Evolutionary conservation across 2,113 vertebrate genomes (phyloP).

Genomic region (Cololabis saira): DNA sequence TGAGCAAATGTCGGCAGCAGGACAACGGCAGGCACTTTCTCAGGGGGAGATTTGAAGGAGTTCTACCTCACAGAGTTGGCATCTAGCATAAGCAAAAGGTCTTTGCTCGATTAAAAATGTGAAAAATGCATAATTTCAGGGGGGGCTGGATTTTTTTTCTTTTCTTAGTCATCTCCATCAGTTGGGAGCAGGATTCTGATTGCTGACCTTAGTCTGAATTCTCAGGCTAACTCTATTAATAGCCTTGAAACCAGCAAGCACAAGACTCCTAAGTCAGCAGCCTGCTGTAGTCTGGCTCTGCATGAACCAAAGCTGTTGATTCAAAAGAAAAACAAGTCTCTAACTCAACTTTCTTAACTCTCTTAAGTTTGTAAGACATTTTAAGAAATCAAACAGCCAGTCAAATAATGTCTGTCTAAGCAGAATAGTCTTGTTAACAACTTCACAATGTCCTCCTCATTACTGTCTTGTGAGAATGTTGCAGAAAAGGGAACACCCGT

Average conservation of each 20-base stretch:
- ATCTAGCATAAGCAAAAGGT: constrained; percentile 15
- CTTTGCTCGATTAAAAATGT: constrained; percentile 46
- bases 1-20: constrained; percentile 7
- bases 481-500: too few species aligned
- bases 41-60: constrained; percentile 3
- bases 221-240: constrained; percentile 83
- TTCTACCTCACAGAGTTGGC: constrained; percentile 4
- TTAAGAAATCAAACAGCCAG: background rate
- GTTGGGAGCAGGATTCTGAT: constrained; percentile 71
- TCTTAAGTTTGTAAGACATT: constrained; percentile 16
- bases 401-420: too few species aligned
- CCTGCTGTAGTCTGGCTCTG: constrained; percentile 49
- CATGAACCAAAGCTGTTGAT: constrained; percentile 48
- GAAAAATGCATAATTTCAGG: constrained; percentile 57
- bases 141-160: constrained; percentile 17
- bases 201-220: constrained; percentile 80
- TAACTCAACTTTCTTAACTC: background rate
- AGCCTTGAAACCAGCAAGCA: constrained; percentile 68
- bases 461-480: too few species aligned
- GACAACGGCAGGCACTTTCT: constrained; percentile 8
- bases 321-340: constrained; percentile 60
- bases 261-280: constrained; percentile 71
- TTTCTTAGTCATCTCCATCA: constrained; percentile 45
- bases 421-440: too few species aligned
- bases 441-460: too few species aligned